Evolutionary conservation across 2,888 invertebrate species (phyloP).

Genomic region (Lithophane socia): DNA sequence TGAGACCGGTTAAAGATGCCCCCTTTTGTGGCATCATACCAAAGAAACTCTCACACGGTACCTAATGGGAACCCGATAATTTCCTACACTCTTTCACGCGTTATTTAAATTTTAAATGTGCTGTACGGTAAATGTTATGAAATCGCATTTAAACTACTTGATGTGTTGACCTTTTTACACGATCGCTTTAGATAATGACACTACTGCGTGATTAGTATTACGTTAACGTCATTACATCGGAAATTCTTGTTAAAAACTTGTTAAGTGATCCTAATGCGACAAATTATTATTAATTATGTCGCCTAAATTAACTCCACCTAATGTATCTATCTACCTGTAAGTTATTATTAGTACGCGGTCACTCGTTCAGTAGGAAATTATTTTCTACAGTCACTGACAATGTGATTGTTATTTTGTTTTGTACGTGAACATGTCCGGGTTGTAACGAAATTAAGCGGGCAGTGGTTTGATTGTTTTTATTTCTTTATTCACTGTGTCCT

Average conservation of each 20-base stretch:
- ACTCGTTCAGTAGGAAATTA: slow-evolving; percentile 64
- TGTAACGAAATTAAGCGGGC: slow-evolving; percentile 70
- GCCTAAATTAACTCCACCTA: slow-evolving; percentile 37
- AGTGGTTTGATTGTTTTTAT: slow-evolving; percentile 72
- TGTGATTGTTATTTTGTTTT: slow-evolving; percentile 67
- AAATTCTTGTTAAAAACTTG: slow-evolving; percentile 41
- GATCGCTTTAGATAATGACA: slow-evolving; percentile 44
- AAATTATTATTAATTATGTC: slow-evolving; percentile 46
- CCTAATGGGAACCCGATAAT: slow-evolving; percentile 73
- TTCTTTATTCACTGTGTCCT: slow-evolving; percentile 76
- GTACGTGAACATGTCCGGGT: slow-evolving; percentile 67
- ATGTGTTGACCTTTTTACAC: slow-evolving; percentile 59
- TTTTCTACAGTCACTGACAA: slow-evolving; percentile 59
- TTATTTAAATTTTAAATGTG: slow-evolving; percentile 79
- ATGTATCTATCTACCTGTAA: slow-evolving; percentile 28
- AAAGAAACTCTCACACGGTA: slow-evolving; percentile 72
- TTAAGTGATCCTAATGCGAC: slow-evolving; percentile 28
- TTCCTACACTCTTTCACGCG: slow-evolving; percentile 72
- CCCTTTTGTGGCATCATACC: slow-evolving; percentile 76
- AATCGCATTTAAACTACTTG: slow-evolving; percentile 62
- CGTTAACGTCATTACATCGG: slow-evolving; percentile 35
- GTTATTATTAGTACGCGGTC: slow-evolving; percentile 54
- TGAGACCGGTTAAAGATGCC: slow-evolving; percentile 83
- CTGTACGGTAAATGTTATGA: slow-evolving; percentile 66
- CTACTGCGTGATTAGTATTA: slow-evolving; percentile 24